Conservation (phyloP, 1,140 invertebrate species). For the Trichogramma pretiosum region DNA sequence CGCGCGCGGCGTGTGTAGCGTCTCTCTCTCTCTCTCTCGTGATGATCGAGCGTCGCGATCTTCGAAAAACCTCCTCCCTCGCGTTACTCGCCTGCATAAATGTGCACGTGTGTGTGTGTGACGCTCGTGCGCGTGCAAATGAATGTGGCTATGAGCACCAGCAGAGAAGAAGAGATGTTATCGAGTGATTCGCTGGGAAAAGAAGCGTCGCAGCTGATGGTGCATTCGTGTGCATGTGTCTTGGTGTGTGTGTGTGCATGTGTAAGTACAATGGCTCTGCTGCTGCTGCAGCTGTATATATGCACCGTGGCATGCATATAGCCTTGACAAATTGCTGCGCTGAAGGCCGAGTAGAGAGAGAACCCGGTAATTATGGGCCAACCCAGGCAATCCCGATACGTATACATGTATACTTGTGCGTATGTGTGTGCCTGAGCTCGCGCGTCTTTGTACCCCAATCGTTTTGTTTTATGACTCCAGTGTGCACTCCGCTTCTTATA, state of each 20-base stretch:
- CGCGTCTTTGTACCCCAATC: not conserved
- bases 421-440: conserved; percentile 5
- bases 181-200: conserved; percentile 17
- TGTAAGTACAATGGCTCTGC: conserved; percentile 42
- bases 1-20: too few relatives aligned
- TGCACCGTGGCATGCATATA: conserved; percentile 43
- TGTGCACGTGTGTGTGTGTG: too few relatives aligned
- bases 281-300: conserved; percentile 1
- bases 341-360: conserved; percentile 42
- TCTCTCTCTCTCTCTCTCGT: too few relatives aligned
- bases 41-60: too few relatives aligned
- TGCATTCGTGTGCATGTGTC: not conserved
- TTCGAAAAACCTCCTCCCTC: too few relatives aligned
- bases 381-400: conserved; percentile 10
- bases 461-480: too few relatives aligned
- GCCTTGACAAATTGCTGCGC: conserved; percentile 46
- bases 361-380: conserved; percentile 42
- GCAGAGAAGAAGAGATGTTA: conserved; percentile 3
- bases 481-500: not conserved
- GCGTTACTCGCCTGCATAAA: not conserved
- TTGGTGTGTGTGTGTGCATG: conserved; percentile 3
- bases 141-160: not conserved
- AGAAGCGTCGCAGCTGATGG: conserved; percentile 11
- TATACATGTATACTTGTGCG: conserved; percentile 8
- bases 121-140: not conserved